Evolutionary conservation across 2,113 vertebrate species (phyloP).

Genomic region (Boulengeromyrus knoepffleri): DNA sequence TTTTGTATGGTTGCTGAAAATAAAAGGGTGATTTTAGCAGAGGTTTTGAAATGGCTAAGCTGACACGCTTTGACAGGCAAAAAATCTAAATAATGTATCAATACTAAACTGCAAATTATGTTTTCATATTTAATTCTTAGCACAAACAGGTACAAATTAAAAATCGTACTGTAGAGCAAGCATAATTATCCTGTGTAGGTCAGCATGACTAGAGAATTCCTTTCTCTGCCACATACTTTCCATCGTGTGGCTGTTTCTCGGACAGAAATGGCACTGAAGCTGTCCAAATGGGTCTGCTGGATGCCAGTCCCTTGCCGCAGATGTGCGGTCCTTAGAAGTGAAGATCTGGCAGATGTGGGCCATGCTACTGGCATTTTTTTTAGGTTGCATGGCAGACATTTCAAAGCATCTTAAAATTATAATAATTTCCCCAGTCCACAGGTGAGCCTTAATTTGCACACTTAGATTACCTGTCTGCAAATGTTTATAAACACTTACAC

Average conservation of each 20-base stretch:
- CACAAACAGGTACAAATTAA: not conserved
- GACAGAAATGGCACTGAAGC: not conserved
- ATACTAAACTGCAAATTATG: not conserved
- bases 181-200: not conserved
- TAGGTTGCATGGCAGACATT: not conserved
- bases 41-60: not conserved
- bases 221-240: not conserved
- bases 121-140: not conserved
- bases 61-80: not conserved
- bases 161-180: not conserved
- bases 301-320: not conserved
- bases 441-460: not conserved
- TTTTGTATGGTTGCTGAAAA: too few species aligned
- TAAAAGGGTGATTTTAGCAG: too few species aligned
- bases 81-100: not conserved
- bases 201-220: not conserved
- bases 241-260: not conserved
- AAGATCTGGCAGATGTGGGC: not conserved
- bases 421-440: not conserved
- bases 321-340: not conserved
- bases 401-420: not conserved
- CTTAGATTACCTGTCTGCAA: not conserved
- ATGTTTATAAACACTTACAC: not conserved
- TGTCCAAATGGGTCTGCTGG: not conserved
- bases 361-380: not conserved